Percentiles rank a stretch among this genome's conserved stretches.
phyloP scores from a whole-genome alignment of 2,797 vertebrate genomes.

The Glyptemys insculpta region DNA sequence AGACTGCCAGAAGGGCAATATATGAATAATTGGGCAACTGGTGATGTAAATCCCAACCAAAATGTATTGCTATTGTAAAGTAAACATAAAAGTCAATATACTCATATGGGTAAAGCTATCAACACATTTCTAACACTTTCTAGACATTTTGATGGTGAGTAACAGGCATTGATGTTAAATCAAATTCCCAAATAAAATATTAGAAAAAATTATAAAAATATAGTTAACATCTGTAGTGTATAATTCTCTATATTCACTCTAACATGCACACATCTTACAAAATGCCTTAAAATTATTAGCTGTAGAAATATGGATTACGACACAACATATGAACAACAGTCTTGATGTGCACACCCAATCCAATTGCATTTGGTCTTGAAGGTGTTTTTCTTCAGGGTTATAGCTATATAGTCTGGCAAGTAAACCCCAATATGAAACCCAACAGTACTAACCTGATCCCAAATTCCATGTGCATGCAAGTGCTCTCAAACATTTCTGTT shows the following conservation, averaged over 20 bases:
- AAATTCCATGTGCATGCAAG: not conserved
- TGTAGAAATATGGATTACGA: slow-evolving; percentile 61
- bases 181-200: slow-evolving; percentile 57
- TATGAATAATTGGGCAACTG: slow-evolving; percentile 39
- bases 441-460: slow-evolving; percentile 1
- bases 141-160: slow-evolving; percentile 31
- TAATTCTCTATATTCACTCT: slow-evolving; percentile 59
- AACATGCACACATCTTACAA: slow-evolving; percentile 71
- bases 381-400: slow-evolving; percentile 60
- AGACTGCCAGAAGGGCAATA: slow-evolving; percentile 34
- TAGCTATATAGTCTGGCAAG: not conserved
- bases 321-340: slow-evolving; percentile 42
- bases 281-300: slow-evolving; percentile 64
- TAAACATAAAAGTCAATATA: slow-evolving; percentile 21
- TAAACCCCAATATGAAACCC: slow-evolving; percentile 20
- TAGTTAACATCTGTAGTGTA: slow-evolving; percentile 76
- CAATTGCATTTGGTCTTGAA: slow-evolving; percentile 37
- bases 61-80: slow-evolving; percentile 42
- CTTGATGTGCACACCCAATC: slow-evolving; percentile 10
- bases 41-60: slow-evolving; percentile 23
- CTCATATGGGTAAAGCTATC: slow-evolving; percentile 26
- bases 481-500: not conserved
- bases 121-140: slow-evolving; percentile 51
- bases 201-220: slow-evolving; percentile 85
- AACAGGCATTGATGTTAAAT: slow-evolving; percentile 29